phyloP scores from a whole-genome alignment of 1,140 invertebrate species.

The Monochamus saltuarius region DNA sequence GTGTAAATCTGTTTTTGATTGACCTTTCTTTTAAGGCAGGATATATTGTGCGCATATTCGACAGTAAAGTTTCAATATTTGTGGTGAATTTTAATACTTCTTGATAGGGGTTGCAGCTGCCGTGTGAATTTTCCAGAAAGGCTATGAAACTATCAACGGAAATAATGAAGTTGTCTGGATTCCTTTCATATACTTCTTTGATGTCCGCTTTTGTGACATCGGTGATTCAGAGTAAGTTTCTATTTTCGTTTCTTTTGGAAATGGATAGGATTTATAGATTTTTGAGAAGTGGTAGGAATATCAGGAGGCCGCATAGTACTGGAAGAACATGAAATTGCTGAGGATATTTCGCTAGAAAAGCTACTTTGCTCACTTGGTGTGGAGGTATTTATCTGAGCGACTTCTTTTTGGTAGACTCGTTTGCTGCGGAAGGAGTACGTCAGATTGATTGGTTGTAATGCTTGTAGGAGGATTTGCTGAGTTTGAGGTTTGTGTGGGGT shows the following conservation, averaged over 20 bases:
- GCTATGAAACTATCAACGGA: not conserved
- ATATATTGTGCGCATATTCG: too few species aligned
- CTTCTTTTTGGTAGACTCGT: not conserved
- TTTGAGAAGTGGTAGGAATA: not conserved
- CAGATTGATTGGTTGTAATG: too few species aligned
- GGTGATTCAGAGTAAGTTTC: not conserved
- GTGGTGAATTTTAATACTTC: too few species aligned
- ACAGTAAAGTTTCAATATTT: too few species aligned
- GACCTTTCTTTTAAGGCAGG: not conserved
- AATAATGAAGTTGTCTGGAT: not conserved
- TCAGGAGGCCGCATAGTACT: not conserved
- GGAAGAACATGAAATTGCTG: too few species aligned
- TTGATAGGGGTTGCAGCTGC: not conserved
- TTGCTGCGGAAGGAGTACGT: not conserved
- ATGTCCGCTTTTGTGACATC: not conserved
- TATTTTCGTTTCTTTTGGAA: not conserved
- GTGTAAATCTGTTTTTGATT: not conserved
- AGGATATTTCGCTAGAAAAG: too few species aligned
- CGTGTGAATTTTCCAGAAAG: not conserved
- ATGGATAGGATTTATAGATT: not conserved
- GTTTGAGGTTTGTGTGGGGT: not conserved
- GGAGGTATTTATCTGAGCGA: not conserved
- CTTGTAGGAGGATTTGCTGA: not conserved
- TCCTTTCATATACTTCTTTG: not conserved
- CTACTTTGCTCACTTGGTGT: not conserved